Evolutionary conservation across 2,888 invertebrate species (phyloP).

Genomic region (Drosophila gaucha): DNA sequence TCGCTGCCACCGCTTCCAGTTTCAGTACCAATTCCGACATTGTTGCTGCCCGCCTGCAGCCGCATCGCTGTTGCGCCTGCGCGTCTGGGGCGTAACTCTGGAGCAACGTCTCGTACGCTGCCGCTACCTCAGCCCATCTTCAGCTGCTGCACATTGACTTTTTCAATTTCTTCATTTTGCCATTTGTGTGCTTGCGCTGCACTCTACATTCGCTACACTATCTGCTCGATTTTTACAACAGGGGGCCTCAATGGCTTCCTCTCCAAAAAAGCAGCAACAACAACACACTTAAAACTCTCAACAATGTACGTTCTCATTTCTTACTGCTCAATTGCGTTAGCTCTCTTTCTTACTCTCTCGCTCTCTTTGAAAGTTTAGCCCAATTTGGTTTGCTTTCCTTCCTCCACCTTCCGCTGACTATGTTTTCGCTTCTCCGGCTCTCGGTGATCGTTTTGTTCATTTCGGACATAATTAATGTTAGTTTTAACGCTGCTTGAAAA

Average conservation of each 20-base stretch:
- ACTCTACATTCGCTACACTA: conserved; percentile 4
- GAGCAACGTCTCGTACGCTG: conserved; percentile 28
- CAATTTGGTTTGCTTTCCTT: conserved; percentile 49
- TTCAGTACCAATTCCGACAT: conserved; percentile 47
- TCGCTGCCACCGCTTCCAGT: conserved; percentile 34
- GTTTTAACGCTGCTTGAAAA: conserved; percentile 84
- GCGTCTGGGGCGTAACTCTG: conserved; percentile 69
- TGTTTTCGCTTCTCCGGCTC: conserved; percentile 6
- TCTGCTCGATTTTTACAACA: conserved; percentile 12
- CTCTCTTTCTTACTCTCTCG: conserved; percentile 5
- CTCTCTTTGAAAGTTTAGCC: conserved; percentile 30
- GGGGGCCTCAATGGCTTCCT: conserved; percentile 34
- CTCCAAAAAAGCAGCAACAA: not conserved
- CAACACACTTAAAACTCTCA: not conserved
- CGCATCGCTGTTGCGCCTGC: conserved; percentile 42
- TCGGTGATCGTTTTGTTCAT: conserved; percentile 77
- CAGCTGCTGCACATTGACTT: conserved; percentile 40
- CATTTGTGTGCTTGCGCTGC: conserved; percentile 18
- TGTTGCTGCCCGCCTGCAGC: conserved; percentile 51
- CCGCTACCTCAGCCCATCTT: conserved; percentile 21
- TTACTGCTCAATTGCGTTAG: not conserved
- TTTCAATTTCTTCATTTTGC: conserved; percentile 52
- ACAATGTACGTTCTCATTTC: conserved; percentile 4
- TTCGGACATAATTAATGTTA: conserved; percentile 84
- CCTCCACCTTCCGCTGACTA: conserved; percentile 7